Evolutionary conservation across 2,888 invertebrate genomes (phyloP).

Genomic region (Ormyrus thymus): DNA sequence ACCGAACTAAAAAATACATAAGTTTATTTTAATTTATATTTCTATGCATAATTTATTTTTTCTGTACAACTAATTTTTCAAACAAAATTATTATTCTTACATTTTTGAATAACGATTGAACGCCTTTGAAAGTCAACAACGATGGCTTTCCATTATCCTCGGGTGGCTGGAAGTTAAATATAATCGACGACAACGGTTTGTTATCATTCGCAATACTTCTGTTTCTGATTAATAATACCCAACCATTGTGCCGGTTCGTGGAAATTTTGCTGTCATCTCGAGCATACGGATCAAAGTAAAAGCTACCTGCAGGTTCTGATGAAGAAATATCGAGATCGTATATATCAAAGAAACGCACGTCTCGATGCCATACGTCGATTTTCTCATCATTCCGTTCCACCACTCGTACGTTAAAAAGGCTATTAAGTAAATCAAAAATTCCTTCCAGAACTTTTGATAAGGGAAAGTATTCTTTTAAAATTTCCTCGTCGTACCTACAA

Average conservation of each 20-base stretch:
- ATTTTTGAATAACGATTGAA: conserved; percentile 85
- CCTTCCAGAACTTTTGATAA: conserved; percentile 87
- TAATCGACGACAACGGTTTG: conserved; percentile 86
- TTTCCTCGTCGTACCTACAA: conserved; percentile 81
- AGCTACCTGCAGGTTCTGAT: conserved; percentile 84
- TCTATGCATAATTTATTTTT: not conserved
- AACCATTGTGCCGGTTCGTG: conserved; percentile 80
- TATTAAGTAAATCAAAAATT: conserved; percentile 84
- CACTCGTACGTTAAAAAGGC: conserved; percentile 86
- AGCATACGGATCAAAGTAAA: conserved; percentile 90
- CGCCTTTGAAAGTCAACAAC: conserved; percentile 85
- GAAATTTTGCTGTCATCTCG: conserved; percentile 81
- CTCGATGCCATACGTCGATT: conserved; percentile 88
- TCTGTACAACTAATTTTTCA: not conserved
- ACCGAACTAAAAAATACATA: conserved; percentile 81
- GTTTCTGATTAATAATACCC: conserved; percentile 87
- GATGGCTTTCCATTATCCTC: conserved; percentile 79
- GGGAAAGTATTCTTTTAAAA: conserved; percentile 88
- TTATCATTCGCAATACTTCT: conserved; percentile 80
- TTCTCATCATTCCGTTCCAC: conserved; percentile 77
- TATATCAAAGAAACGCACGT: conserved; percentile 89
- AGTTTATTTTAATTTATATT: not conserved
- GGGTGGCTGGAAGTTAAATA: conserved; percentile 88
- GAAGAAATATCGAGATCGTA: conserved; percentile 80
- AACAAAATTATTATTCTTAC: conserved; percentile 66